Conservation (phyloP, 2,113 vertebrate genomes). For the Poeciliopsis turrubarensis region DNA sequence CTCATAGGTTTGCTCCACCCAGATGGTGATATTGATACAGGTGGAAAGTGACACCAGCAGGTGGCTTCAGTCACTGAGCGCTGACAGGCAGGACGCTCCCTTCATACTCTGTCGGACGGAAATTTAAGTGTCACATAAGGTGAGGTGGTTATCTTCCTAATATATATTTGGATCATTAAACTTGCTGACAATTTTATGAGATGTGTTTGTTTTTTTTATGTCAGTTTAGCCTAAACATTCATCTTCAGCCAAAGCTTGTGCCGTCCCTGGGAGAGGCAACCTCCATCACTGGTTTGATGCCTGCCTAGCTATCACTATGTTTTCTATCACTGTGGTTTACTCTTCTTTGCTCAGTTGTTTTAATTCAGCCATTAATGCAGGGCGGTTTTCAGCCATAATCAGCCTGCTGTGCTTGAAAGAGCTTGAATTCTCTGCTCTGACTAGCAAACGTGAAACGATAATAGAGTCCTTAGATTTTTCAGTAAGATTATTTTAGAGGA, state of each 20-base stretch:
- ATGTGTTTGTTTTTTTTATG: no score
- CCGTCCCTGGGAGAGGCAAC: no score
- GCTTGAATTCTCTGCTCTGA: not conserved
- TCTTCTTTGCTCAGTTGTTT: not conserved
- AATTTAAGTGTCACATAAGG: constrained; percentile 34
- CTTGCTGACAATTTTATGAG: not conserved
- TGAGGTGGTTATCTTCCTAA: constrained; percentile 39
- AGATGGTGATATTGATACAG: constrained; percentile 48
- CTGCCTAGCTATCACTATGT: no score
- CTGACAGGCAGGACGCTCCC: not conserved
- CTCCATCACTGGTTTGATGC: not conserved
- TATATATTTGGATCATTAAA: not conserved
- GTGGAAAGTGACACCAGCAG: constrained; percentile 48
- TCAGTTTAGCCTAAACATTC: not conserved
- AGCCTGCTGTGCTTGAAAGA: no score
- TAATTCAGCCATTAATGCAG: no score
- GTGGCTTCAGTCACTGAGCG: constrained; percentile 50
- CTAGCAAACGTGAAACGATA: not conserved
- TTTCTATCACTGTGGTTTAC: not conserved
- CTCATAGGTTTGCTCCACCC: constrained; percentile 60
- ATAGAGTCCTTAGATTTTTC: no score
- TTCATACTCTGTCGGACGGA: constrained; percentile 25
- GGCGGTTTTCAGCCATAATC: no score
- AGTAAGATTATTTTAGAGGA: no score
- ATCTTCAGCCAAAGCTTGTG: no score